These are phyloP conservation scores for Phengaris arion DNA, from an alignment of 2,888 invertebrate species.

Conservation along the genomic window DNA sequence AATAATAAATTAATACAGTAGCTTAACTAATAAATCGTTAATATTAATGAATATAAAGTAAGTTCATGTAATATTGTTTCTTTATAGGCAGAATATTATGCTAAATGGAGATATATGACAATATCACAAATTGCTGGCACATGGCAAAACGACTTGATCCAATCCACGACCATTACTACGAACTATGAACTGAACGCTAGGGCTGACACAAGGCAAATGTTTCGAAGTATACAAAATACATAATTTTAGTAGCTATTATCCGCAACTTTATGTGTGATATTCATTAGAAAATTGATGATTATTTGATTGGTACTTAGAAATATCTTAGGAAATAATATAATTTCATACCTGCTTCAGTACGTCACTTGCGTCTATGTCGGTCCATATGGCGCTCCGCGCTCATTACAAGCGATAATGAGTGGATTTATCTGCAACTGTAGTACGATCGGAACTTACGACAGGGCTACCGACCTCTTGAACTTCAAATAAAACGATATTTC, in stretches of 20 bases:
- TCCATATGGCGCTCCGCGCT: conserved; percentile 48
- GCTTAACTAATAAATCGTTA: too few relatives aligned
- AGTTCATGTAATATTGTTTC: not conserved
- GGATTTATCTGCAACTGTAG: conserved; percentile 60
- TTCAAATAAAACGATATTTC: not conserved
- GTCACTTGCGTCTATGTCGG: conserved; percentile 36
- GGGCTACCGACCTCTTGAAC: conserved; percentile 31
- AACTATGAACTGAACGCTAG: conserved; percentile 3
- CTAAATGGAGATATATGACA: conserved; percentile 7
- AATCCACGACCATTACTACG: conserved; percentile 13
- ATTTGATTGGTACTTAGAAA: not conserved
- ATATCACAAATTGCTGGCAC: conserved; percentile 9
- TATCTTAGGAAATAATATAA: not conserved
- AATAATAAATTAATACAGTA: too few relatives aligned
- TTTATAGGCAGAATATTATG: not conserved
- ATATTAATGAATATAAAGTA: too few relatives aligned
- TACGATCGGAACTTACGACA: conserved; percentile 42
- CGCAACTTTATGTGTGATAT: too few relatives aligned
- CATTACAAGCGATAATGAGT: conserved; percentile 61
- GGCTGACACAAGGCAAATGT: not conserved
- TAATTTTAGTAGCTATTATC: too few relatives aligned
- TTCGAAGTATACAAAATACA: not conserved
- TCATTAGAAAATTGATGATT: too few relatives aligned
- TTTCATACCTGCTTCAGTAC: conserved; percentile 32
- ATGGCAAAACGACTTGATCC: conserved; percentile 23